Conservation (phyloP, 92 coral and sea anemone species). For the Plumapathes pennacea region DNA sequence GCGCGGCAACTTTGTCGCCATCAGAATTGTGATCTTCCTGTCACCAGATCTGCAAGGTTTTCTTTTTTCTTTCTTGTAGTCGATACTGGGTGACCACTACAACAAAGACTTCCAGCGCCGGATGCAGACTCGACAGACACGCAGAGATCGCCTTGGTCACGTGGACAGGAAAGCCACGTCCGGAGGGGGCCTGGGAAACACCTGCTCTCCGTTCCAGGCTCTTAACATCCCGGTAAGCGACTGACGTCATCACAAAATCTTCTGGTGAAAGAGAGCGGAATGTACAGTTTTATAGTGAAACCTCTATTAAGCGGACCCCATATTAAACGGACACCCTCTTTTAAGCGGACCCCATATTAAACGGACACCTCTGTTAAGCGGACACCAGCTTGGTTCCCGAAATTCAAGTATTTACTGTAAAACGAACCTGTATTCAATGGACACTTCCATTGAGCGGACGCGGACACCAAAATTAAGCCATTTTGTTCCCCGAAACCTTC, state of each 20-base stretch:
- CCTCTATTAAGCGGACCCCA: too few relatives aligned
- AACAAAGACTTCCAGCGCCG: conserved; percentile 91
- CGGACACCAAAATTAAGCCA: too few relatives aligned
- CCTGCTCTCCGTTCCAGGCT: conserved; percentile 94
- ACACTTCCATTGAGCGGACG: too few relatives aligned
- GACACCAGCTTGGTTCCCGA: too few relatives aligned
- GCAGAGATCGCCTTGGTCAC: conserved; percentile 83
- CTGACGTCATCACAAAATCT: background rate
- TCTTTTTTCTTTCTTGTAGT: conserved; percentile 30
- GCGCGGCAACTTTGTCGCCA: background rate
- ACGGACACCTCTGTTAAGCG: too few relatives aligned
- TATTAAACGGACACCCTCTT: too few relatives aligned
- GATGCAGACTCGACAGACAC: conserved; percentile 84
- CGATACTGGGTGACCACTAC: conserved; percentile 89
- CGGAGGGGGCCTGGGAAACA: conserved; percentile 73
- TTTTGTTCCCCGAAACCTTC: too few relatives aligned
- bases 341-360: too few relatives aligned
- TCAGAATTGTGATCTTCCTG: background rate
- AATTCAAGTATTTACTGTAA: too few relatives aligned
- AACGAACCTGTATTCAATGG: too few relatives aligned
- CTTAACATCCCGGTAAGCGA: conserved; percentile 73
- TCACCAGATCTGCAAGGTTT: too few relatives aligned
- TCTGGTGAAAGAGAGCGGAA: background rate
- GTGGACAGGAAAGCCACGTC: conserved; percentile 73
- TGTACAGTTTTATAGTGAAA: too few relatives aligned